phyloP scores from a whole-genome alignment of 2,797 vertebrate species.

The Novumbra hubbsi region DNA sequence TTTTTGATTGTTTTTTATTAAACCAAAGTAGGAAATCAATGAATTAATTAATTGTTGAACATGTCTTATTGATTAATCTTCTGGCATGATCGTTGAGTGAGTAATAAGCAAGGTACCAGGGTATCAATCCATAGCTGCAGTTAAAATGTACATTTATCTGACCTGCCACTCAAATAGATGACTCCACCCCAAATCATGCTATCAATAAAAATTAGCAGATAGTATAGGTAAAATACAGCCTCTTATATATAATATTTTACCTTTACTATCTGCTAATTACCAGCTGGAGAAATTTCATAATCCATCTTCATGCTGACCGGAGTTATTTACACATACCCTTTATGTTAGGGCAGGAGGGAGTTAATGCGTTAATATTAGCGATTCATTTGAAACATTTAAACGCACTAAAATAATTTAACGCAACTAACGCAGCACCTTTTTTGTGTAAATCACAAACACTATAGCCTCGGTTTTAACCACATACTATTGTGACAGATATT shows the following conservation, averaged over 20 bases:
- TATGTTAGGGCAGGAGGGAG: too few relatives aligned
- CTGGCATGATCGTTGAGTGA: constrained; percentile 37
- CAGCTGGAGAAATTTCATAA: too few relatives aligned
- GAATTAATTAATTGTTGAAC: constrained; percentile 61
- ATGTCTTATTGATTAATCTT: constrained; percentile 59
- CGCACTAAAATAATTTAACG: too few relatives aligned
- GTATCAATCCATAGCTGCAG: constrained; percentile 43
- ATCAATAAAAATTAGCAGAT: neutral
- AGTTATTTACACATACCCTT: neutral
- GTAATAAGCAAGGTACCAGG: constrained; percentile 26
- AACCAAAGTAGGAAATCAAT: constrained; percentile 65
- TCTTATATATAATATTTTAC: too few relatives aligned
- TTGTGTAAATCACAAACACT: too few relatives aligned
- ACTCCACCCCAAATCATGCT: neutral
- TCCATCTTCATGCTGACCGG: constrained; percentile 31
- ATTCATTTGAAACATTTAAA: too few relatives aligned
- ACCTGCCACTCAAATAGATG: constrained; percentile 25
- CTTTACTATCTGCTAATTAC: too few relatives aligned
- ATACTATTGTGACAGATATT: too few relatives aligned
- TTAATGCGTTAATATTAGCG: too few relatives aligned
- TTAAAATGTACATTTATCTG: constrained; percentile 39
- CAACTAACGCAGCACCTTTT: too few relatives aligned
- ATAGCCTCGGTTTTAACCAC: too few relatives aligned
- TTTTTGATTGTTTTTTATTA: constrained; percentile 46
- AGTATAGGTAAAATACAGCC: too few relatives aligned